Evolutionary conservation across 2,113 vertebrate species (phyloP).

Genomic region (Brienomyrus longianalis): DNA sequence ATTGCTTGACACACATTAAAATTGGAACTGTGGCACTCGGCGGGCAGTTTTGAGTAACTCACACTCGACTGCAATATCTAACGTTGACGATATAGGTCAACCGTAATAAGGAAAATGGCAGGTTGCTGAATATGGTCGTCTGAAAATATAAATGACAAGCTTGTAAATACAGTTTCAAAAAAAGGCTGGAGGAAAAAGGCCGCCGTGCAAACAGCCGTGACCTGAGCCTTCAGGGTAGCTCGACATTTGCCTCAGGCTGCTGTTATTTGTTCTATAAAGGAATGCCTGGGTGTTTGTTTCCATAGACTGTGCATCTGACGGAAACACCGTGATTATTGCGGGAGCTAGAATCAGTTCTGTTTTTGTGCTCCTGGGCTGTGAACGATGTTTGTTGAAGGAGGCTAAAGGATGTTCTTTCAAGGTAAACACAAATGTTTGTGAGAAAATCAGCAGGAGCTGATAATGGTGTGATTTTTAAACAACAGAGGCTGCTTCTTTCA

Average conservation of each 20-base stretch:
- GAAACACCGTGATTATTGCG: not conserved
- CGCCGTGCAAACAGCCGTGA: not conserved
- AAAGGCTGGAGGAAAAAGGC: not conserved
- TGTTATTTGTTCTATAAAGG: not conserved
- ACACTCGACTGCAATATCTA: not conserved
- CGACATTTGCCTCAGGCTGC: not conserved
- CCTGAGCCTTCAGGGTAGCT: not conserved
- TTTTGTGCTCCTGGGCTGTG: not conserved
- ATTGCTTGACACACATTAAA: not conserved
- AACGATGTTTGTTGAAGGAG: not conserved
- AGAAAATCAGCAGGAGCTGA: not conserved
- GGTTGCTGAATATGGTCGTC: not conserved
- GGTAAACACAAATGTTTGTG: not conserved
- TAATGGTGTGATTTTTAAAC: not conserved
- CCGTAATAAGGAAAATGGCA: not conserved
- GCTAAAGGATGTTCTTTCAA: not conserved
- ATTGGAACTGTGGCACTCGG: not conserved
- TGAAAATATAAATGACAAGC: not conserved
- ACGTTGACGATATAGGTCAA: not conserved
- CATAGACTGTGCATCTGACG: not conserved
- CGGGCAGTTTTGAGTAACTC: not conserved
- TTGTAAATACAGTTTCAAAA: not conserved
- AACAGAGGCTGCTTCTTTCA: not conserved
- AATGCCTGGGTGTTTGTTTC: not conserved
- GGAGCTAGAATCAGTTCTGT: not conserved